Base-by-base conservation (phyloP, 2,797 vertebrate genomes). In the Champsocephalus gunnari region DNA sequence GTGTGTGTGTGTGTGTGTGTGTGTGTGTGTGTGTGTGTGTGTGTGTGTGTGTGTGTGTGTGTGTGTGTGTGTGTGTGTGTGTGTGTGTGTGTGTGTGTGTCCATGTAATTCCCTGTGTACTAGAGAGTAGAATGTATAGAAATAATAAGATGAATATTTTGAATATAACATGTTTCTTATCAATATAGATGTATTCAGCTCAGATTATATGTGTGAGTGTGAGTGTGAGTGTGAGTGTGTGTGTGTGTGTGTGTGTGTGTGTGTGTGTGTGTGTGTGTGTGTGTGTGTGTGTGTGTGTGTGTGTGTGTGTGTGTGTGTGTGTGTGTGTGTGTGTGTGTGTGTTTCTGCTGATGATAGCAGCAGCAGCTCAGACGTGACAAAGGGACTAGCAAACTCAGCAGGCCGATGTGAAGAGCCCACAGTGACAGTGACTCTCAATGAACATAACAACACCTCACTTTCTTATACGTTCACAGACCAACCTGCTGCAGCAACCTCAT, bases 371-470 rank as follows among this genome's bases (percentile, higher is more conserved):
- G 78, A 80, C 8, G 59, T 88, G 90, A 97, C 96, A 97, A 97
- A 96, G 93, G 93, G 96, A 96, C 89, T 64, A 89, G 93, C 95
- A 86, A 85, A 76, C 94, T 97, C 97, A 97, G 96, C 96, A 88
- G 85, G 81, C 82, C 79, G 6, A 72, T 81, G 86, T 89, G 88
- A 90, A 84, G 76, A 89, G 87, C 68, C 60, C 78, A 79, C 79
- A 49, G 71, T 78, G 74, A 79, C 71, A 84, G 62, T 84, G 14
- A 60, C 63, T 50, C 63, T 64, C 77, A 56, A 58, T 71, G 75
- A 77, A 73, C 19, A 44, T 3, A 28, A 58, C 53, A 75, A 66
- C 73, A 59, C 56, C 32, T 72, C 53, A 48, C 11, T 44, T 59
- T 48, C 59, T 38, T 79, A 16, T 56, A 48, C 16, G 59, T 38